These are phyloP conservation scores for Formicarius rufipectus DNA, from an alignment of 2,113 vertebrate genomes.

Conservation along the genomic window DNA sequence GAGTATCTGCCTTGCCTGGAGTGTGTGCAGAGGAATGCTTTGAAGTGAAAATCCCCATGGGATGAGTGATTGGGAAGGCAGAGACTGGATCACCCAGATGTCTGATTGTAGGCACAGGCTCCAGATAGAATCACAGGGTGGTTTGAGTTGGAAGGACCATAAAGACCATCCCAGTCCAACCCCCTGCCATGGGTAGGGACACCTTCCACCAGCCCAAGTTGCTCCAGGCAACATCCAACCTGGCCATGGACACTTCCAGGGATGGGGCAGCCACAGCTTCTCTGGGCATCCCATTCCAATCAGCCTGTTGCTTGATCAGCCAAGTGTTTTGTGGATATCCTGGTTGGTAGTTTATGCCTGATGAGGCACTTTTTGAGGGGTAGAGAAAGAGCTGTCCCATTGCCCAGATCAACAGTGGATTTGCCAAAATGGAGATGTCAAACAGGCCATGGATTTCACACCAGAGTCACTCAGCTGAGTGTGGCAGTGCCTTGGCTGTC, in stretches of 20 bases:
- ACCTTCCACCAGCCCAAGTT: neutral
- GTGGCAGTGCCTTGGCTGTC: accelerated
- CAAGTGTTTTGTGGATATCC: neutral
- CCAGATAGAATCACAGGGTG: neutral
- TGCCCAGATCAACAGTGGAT: neutral
- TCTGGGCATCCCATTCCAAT: neutral
- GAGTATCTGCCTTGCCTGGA: neutral
- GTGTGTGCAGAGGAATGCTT: too few relatives aligned
- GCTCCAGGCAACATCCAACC: neutral
- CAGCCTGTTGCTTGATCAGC: neutral
- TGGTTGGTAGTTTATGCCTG: neutral
- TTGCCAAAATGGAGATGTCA: neutral
- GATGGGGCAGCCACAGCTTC: neutral
- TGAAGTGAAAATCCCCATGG: accelerated
- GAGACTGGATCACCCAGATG: neutral
- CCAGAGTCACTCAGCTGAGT: accelerated
- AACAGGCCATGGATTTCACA: neutral
- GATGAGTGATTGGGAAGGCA: neutral
- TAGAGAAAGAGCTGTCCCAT: neutral
- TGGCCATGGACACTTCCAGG: neutral
- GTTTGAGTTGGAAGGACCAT: neutral
- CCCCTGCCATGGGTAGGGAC: neutral
- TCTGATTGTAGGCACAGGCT: neutral
- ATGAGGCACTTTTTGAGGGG: neutral
- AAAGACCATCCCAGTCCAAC: neutral